Base-by-base conservation (phyloP, 2,888 invertebrate genomes). In the Ornithoptera alexandrae region DNA sequence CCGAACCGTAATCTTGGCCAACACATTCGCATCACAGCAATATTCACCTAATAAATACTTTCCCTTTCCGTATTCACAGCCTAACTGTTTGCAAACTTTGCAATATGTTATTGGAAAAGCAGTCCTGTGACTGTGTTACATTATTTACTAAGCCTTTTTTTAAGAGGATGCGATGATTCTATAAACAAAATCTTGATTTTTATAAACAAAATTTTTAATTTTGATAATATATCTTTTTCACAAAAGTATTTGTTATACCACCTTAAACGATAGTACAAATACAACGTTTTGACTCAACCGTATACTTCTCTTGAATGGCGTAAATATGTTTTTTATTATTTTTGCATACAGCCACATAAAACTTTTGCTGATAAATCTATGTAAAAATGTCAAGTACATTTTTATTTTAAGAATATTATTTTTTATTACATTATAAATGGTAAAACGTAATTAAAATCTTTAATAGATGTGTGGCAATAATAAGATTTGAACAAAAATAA, bases 21-120 rank as follows among this genome's bases (percentile, higher is more conserved):
- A 80, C 83, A 82, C 82, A 79, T 77, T 83, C 81, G 77, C 83
- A 84, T 84, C 81, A 78, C 76, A 78, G 81, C 81, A 85, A 87
- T 90, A 87, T 90, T 87, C 87, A 84, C 86, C 84, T 84, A 88
- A 90, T 90, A 90, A 89, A 89, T 87, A 87, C 84, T 85, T 87
- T 82, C 84, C 81, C 81, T 81, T 78, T 81, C 58, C 65, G 18
- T 69, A 30, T 62, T 65, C 65, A 58, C 62, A 22, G 62, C 46
- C 12, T 58, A 58, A 58, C 58, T 65, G 53, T 70, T 67, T 53
- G 82, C 77, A 83, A 84, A 84, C 81, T 84, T 84, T 80, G 78
- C 81, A 79, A 79, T 77, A 78, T 79, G 79, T 79, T 79, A 82
- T 82, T 79, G 82, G 84, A 85, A 86, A 63, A 62, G 61, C 30